Conservation (phyloP, 2,888 invertebrate species). For the Habroteleia sp. region DNA sequence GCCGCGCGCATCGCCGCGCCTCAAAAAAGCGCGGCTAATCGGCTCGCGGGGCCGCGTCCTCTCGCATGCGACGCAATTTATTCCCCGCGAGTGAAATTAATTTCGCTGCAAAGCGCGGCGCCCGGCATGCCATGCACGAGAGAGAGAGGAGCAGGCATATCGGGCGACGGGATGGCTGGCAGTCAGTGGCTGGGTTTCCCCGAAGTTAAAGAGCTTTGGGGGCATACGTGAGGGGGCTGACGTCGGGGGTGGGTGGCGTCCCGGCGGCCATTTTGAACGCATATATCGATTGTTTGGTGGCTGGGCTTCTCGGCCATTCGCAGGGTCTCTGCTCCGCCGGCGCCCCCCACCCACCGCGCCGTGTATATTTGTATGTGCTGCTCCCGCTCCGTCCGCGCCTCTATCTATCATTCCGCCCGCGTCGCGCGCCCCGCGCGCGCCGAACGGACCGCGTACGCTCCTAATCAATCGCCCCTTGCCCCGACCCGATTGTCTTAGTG, state of each 20-base stretch:
- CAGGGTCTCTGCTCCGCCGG: conserved; percentile 69
- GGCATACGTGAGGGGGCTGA: conserved; percentile 76
- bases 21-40: conserved; percentile 55
- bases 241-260: conserved; percentile 78
- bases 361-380: conserved; percentile 53
- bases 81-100: conserved; percentile 65
- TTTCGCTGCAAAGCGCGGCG: conserved; percentile 64
- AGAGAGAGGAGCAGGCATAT: conserved; percentile 61
- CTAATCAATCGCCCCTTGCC: too few species aligned
- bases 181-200: conserved; percentile 74
- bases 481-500: too few species aligned
- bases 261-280: conserved; percentile 82
- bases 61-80: conserved; percentile 54
- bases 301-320: conserved; percentile 80
- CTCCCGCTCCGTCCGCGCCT: conserved; percentile 48
- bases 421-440: conserved; percentile 35
- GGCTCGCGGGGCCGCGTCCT: conserved; percentile 51
- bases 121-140: conserved; percentile 58
- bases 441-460: conserved; percentile 33
- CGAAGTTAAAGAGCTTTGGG: conserved; percentile 79
- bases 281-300: conserved; percentile 82
- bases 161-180: conserved; percentile 70
- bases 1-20: conserved; percentile 14
- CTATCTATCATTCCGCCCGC: conserved; percentile 55
- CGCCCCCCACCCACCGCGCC: conserved; percentile 49